A percentile compares a stretch with the other conserved stretches of the same genome.
Conservation (phyloP, 2,797 vertebrate species). For the Lepidocolaptes lacrymiger region DNA sequence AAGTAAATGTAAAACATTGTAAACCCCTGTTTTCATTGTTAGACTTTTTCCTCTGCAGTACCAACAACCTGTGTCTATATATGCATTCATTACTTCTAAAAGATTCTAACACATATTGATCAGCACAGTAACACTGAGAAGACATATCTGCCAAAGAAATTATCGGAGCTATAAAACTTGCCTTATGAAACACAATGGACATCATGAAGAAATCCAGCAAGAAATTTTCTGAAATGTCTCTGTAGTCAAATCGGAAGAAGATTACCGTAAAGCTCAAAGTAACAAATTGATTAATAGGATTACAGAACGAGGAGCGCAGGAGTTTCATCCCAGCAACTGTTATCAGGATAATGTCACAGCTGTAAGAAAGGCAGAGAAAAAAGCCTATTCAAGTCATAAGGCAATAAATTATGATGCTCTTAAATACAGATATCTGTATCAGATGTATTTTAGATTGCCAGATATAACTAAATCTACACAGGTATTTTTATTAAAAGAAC, state of each 20-base stretch:
- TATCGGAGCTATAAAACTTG: constrained; percentile 61
- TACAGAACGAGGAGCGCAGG: constrained; percentile 93
- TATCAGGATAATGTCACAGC: constrained; percentile 93
- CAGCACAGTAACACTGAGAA: background rate
- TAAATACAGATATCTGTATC: background rate
- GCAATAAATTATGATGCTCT: background rate
- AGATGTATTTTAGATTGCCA: background rate
- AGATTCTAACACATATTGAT: background rate
- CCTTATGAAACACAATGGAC: constrained; percentile 95
- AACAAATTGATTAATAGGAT: constrained; percentile 92
- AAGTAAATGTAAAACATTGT: background rate
- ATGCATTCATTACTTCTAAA: background rate
- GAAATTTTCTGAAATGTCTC: constrained; percentile 90
- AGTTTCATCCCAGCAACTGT: constrained; percentile 94
- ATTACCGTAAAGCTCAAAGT: constrained; percentile 91
- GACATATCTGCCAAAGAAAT: background rate
- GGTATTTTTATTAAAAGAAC: background rate
- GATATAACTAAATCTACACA: background rate
- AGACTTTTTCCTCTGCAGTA: background rate
- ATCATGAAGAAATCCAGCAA: constrained; percentile 95
- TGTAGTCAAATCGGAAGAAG: constrained; percentile 95
- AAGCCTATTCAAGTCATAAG: background rate
- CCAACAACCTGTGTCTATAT: background rate
- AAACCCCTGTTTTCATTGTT: background rate
- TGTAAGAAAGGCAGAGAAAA: constrained; percentile 73